These are phyloP conservation scores for Uropsilus gracilis DNA, from an alignment of 2,113 vertebrate species.

Conservation along the genomic window DNA sequence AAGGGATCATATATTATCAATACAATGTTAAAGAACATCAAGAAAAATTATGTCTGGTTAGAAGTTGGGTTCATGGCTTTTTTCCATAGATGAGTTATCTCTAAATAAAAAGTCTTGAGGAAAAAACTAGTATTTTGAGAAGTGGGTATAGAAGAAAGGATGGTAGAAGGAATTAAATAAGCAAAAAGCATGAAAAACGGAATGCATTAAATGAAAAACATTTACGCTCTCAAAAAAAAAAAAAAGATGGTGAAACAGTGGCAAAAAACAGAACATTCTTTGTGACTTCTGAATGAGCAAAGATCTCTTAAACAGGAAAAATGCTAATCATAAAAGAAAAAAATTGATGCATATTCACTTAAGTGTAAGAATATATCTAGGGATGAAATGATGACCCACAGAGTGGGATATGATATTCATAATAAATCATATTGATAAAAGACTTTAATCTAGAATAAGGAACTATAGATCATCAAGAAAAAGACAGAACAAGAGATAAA, in stretches of 20 bases:
- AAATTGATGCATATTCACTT: background rate
- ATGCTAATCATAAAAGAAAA: slow-evolving; percentile 10
- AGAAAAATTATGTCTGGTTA: background rate
- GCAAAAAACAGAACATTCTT: slow-evolving; percentile 8
- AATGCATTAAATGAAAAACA: background rate
- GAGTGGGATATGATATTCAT: background rate
- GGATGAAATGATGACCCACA: background rate
- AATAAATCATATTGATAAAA: background rate
- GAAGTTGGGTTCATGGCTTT: background rate
- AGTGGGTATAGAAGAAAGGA: background rate
- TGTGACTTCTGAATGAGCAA: background rate
- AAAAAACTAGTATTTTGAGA: background rate
- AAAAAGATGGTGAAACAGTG: background rate
- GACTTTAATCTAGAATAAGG: background rate
- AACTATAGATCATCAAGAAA: background rate
- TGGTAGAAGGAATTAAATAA: background rate
- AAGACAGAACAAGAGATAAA: slow-evolving; percentile 33
- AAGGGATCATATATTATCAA: background rate
- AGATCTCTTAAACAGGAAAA: slow-evolving; percentile 11
- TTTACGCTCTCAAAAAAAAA: background rate
- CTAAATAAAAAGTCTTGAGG: background rate
- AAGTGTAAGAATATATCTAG: background rate
- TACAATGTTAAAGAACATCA: background rate
- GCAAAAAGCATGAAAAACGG: background rate
- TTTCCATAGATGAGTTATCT: background rate